These are phyloP conservation scores for Ctenopoma multispine DNA, from an alignment of 2,797 vertebrate species.

Conservation along the genomic window DNA sequence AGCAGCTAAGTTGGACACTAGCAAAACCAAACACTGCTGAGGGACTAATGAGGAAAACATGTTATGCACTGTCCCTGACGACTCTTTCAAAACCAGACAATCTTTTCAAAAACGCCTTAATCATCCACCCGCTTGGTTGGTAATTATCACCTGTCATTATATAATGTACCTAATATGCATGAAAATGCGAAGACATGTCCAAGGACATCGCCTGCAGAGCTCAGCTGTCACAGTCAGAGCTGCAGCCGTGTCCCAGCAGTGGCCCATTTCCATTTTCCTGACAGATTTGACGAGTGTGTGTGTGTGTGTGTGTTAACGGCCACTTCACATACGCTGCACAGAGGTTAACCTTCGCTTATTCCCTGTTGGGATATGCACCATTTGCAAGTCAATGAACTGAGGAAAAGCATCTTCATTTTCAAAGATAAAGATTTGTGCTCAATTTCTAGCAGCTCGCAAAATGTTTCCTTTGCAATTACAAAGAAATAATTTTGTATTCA, in stretches of 20 bases:
- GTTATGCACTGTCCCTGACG: slow-evolving; percentile 4
- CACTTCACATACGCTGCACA: slow-evolving; percentile 47
- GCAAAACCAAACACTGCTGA: slow-evolving; percentile 11
- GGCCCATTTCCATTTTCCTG: slow-evolving; percentile 55
- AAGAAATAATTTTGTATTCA: slow-evolving; percentile 12
- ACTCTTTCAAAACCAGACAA: slow-evolving; percentile 33
- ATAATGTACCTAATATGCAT: slow-evolving; percentile 51
- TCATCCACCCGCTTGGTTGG: slow-evolving; percentile 9
- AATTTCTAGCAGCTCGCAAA: slow-evolving; percentile 42
- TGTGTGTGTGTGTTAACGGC: slow-evolving; percentile 48
- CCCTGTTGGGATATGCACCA: slow-evolving; percentile 38
- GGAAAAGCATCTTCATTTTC: slow-evolving; percentile 53
- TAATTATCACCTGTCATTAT: slow-evolving; percentile 65
- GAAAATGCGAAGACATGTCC: slow-evolving; percentile 50
- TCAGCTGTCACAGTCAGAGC: slow-evolving; percentile 21
- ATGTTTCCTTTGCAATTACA: slow-evolving; percentile 12
- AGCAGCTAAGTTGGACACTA: slow-evolving; percentile 11
- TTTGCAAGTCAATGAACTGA: slow-evolving; percentile 70
- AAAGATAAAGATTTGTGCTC: slow-evolving; percentile 31
- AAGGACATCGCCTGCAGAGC: slow-evolving; percentile 50
- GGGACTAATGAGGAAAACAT: slow-evolving; percentile 47
- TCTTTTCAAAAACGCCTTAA: slow-evolving; percentile 21
- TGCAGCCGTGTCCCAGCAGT: slow-evolving; percentile 21
- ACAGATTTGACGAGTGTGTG: slow-evolving; percentile 62
- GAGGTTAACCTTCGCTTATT: slow-evolving; percentile 18